Evolutionary conservation across 2,888 invertebrate genomes (phyloP), one percentile per base, ranked within the genome.

Genomic region (Aproaerema taeniolella): DNA sequence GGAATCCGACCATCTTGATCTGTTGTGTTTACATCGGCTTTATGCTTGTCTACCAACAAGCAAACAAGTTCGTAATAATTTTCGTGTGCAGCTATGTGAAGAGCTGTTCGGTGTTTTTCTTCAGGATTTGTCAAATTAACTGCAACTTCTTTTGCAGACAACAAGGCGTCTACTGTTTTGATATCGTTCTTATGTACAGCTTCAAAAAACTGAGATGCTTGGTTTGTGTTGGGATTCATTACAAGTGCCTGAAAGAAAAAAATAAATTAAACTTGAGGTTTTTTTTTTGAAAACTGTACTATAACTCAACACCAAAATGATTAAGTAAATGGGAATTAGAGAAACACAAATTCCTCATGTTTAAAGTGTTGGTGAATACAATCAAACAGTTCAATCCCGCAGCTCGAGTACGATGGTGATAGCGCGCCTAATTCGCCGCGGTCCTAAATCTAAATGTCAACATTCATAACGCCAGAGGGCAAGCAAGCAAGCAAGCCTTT

Each of bases 1-100:
- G 45, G 45, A 2, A 39, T 39, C n/a, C 42, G 10, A 2, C 40
- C 45, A 2, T 17, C n/a, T 5, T 14, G 15, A 12, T 40, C 29
- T 29, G 2, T 29, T 10, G 5, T 12, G 29, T 29, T 29, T 4
- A 29, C 29, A 29, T 29, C 29, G 2, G 29, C 29, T 2, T 29
- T 3, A 12, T 29, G 12, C 12, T 29, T 29, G n/a, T 29, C 29
- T 11, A 29, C 29, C 3, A 29, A 9, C 9, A 13, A 8, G 13
- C 12, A 12, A 13, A 29, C 29, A 3, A 29, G 11, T 12, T 29
- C 29, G 29, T 29, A 10, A 6, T 12, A 9, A 2, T 9, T 12
- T 2, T 29, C 11, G 3, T 12, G 13, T 2, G 29, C 10, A 29
- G 29, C 29, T 7, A 29, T 13, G 13, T 29, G 29, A 6, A 29